Evolutionary conservation across 1,140 invertebrate species (phyloP), one percentile per base, ranked within the genome.

Genomic region (Drosophila hydei): DNA sequence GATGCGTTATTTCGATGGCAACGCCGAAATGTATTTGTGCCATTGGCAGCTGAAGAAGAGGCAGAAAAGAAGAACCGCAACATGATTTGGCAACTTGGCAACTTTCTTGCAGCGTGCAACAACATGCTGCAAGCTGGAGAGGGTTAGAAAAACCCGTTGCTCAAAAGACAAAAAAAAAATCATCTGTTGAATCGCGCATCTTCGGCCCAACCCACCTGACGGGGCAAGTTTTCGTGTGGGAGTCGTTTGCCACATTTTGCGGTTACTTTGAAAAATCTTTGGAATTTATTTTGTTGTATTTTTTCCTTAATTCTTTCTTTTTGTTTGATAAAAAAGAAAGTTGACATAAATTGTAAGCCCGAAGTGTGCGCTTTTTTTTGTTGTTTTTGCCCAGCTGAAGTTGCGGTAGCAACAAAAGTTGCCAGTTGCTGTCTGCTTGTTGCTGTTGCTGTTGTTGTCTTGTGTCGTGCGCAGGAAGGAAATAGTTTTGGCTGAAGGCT

Each of bases 271-370:
- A 87, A 87, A 87, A 77, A 67, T 75, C 71, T 87, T 78, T 88
- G 74, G 83, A 78, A 81, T 88, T 71, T 75, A 70, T 76, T 56
- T 63, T 63, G 23, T 62, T 77, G 16, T 42, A 40, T 40, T 77
- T 70, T 61, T 69, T 61, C 63, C 52, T 75, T 74, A 72, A 68
- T 81, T 87, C 78, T 79, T 87, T 85, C 65, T 72, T 88, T 80
- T 80, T 87, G 81, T 81, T 87, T 88, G 77, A 87, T 87, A 77
- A 87, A 85, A 77, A 87, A 88, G 81, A 87, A 87, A 87, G 81
- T 87, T 87, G 77, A 87, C 81, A 85, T 85, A 87, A 87, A 87
- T 87, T 87, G 74, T 81, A 70, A 40, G 43, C 52, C 33, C 12
- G 33, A 72, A 52, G 72, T 72, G 38, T 42, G 38, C 8, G n/a